Base-by-base conservation (phyloP, 2,113 vertebrate genomes). In the Gorsachius goisagi region DNA sequence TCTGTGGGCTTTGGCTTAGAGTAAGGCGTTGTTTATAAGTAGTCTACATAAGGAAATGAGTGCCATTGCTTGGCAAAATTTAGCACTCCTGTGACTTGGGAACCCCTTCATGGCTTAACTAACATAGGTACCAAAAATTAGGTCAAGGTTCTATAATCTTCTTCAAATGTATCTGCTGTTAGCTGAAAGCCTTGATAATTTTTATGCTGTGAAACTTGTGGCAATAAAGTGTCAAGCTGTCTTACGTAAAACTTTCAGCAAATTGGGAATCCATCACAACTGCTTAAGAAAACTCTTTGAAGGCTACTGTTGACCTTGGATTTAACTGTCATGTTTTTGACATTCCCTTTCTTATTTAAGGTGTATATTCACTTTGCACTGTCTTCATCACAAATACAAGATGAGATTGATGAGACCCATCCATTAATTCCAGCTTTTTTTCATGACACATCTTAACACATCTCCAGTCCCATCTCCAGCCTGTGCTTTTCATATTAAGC, bases 261-360 rank as follows among this genome's bases (percentile, higher is more conserved):
- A 94, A 93, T 82, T 89, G 84, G 77, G 96, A 97, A 98, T 95
- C 96, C 90, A 95, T 97, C 98, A 96, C 95, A 95, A 90, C 96
- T 97, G 89, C 94, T 98, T 98, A 98, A 98, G 89, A 98, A 97
- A 98, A 98, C 98, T 98, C 97, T 96, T 97, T 98, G 97, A 98
- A 98, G 98, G 98, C 98, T 98, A 97, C 97, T 98, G 97, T 97
- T 98, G 98, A 97, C 97, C 97, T 98, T 98, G 98, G 98, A 98
- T 98, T 98, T 98, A 99, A 75, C 98, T 99, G 98, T 98, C 98
- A 98, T 96, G 86, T 41, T 84, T 96, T 89, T 96, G 96, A 97
- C 97, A 97, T 97, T 97, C 96, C 15, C 56, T 84, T 95, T 95
- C 89, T 91, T 95, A 83, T 72, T 94, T 82, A 82, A 95, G 67